These are phyloP conservation scores for Liparis tanakae DNA, from an alignment of 2,797 vertebrate species.

Conservation along the genomic window DNA sequence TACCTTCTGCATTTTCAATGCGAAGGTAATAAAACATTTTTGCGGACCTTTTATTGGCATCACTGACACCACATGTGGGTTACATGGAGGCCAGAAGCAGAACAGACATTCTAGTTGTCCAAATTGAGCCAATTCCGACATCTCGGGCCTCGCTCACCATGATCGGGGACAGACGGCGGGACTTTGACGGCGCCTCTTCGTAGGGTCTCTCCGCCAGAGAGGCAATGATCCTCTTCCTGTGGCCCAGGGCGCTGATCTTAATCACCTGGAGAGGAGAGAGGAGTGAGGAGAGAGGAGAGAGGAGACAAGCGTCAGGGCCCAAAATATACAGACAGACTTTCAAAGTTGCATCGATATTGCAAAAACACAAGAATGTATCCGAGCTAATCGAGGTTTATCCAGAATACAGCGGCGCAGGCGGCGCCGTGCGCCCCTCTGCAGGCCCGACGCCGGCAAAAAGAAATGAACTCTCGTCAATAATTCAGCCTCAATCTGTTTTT, in stretches of 20 bases:
- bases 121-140: constrained; percentile 17
- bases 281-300: constrained; percentile 24
- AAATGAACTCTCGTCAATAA: constrained; percentile 80
- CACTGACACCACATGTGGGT: constrained; percentile 20
- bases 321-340: constrained; percentile 33
- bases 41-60: not conserved
- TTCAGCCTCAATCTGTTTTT: constrained; percentile 81
- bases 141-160: constrained; percentile 78
- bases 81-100: constrained; percentile 16
- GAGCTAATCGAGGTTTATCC: constrained; percentile 58
- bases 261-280: constrained; percentile 84
- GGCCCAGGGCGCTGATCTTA: constrained; percentile 93
- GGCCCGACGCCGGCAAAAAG: constrained; percentile 68
- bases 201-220: constrained; percentile 95
- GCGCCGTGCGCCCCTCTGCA: constrained; percentile 73
- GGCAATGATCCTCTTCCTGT: constrained; percentile 96
- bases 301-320: constrained; percentile 17
- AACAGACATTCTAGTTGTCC: constrained; percentile 28
- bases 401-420: constrained; percentile 60
- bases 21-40: not conserved
- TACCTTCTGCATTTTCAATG: too few species aligned
- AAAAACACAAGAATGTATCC: constrained; percentile 34
- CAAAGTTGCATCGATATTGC: constrained; percentile 23
- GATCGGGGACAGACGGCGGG: constrained; percentile 93
- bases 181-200: constrained; percentile 95